Conservation (phyloP, 2,113 vertebrate species). For the Cephalophus harveyi region DNA sequence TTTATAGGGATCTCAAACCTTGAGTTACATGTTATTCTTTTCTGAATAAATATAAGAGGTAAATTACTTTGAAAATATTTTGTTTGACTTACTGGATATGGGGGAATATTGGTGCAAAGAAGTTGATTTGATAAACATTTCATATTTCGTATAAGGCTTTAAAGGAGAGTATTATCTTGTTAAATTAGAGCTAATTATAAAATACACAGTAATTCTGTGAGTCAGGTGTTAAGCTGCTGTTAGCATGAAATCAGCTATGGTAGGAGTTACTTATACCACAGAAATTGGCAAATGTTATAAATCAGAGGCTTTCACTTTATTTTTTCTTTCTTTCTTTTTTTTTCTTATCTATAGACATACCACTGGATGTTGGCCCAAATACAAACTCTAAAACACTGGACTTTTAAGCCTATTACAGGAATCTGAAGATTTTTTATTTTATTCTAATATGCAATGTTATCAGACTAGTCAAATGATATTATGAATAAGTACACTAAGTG, state of each 20-base stretch:
- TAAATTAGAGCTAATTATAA: background rate
- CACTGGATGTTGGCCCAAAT: background rate
- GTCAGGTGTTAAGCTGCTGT: background rate
- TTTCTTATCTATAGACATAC: background rate
- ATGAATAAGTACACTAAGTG: background rate
- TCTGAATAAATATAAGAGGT: background rate
- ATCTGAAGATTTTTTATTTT: background rate
- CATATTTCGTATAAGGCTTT: background rate
- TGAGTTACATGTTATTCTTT: background rate
- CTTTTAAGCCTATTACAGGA: background rate
- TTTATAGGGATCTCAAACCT: background rate
- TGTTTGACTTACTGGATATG: background rate
- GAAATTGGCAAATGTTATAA: background rate
- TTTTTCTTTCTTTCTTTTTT: background rate
- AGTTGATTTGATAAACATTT: background rate
- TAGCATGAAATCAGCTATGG: background rate
- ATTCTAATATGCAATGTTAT: background rate
- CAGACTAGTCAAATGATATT: background rate
- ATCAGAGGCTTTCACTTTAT: background rate
- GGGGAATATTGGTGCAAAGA: background rate
- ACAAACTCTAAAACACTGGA: background rate
- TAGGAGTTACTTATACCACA: background rate
- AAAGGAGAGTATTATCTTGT: background rate
- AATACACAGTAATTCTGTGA: background rate
- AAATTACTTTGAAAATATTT: background rate